phyloP scores from a whole-genome alignment of 2,888 invertebrate species.

The Malacosoma neustria region DNA sequence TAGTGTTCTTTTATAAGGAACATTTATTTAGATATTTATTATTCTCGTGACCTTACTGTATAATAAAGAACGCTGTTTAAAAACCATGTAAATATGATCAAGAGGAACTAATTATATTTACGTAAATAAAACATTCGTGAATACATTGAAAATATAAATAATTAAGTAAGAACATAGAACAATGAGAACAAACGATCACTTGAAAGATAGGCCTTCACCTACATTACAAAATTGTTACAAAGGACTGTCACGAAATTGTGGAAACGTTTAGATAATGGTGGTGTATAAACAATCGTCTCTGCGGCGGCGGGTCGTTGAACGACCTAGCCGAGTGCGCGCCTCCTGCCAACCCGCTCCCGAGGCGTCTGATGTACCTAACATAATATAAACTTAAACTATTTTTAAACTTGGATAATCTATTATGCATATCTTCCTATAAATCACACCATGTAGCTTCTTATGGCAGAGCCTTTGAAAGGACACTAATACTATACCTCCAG shows the following conservation, averaged over 20 bases:
- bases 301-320: slow-evolving; percentile 65
- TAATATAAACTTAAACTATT: no score
- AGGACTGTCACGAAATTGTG: slow-evolving; percentile 69
- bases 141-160: slow-evolving; percentile 12
- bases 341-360: slow-evolving; percentile 30
- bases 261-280: slow-evolving; percentile 61
- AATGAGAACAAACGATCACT: slow-evolving; percentile 25
- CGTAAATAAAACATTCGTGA: background rate
- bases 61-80: no score
- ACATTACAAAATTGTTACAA: slow-evolving; percentile 61
- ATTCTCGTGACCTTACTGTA: no score
- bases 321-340: slow-evolving; percentile 57
- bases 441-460: no score
- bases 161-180: background rate
- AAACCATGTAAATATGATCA: no score
- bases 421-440: no score
- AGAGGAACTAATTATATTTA: no score
- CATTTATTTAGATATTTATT: no score
- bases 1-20: no score
- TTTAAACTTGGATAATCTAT: no score
- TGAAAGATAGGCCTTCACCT: slow-evolving; percentile 62
- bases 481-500: no score
- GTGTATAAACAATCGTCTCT: slow-evolving; percentile 57
- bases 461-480: no score
- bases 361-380: slow-evolving; percentile 17